Conservation (phyloP, 2,888 invertebrate species). For the Fragum sueziense region DNA sequence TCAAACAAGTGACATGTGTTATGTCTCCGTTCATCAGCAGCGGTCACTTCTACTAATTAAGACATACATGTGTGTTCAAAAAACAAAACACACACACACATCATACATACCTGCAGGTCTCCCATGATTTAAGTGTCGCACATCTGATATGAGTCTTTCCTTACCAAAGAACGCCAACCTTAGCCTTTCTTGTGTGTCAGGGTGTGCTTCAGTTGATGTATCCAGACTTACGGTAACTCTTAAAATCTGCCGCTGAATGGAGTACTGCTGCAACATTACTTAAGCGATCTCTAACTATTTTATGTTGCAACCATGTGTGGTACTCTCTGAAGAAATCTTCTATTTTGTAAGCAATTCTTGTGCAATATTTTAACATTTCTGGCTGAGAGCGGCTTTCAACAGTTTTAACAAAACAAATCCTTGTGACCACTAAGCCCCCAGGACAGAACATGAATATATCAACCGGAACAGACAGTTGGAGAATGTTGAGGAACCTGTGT, state of each 20-base stretch:
- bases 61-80: slow-evolving; percentile 30
- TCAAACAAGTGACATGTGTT: slow-evolving; percentile 40
- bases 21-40: slow-evolving; percentile 53
- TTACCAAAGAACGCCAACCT: slow-evolving; percentile 49
- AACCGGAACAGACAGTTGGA: slow-evolving; percentile 36
- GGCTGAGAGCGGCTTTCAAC: slow-evolving; percentile 17
- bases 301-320: slow-evolving; percentile 46
- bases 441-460: slow-evolving; percentile 47
- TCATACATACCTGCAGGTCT: slow-evolving; percentile 43
- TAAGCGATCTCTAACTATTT: slow-evolving; percentile 31
- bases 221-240: slow-evolving; percentile 50
- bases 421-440: slow-evolving; percentile 43
- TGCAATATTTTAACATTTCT: slow-evolving; percentile 36
- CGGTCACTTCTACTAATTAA: slow-evolving; percentile 31
- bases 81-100: too few species aligned
- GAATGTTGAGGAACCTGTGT: slow-evolving; percentile 17
- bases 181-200: slow-evolving; percentile 44
- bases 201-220: slow-evolving; percentile 32
- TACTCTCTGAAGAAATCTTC: slow-evolving; percentile 37
- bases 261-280: slow-evolving; percentile 29
- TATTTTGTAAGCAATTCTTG: slow-evolving; percentile 26
- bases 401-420: slow-evolving; percentile 27
- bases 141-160: slow-evolving; percentile 35
- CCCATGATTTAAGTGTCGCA: slow-evolving; percentile 47
- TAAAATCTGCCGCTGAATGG: slow-evolving; percentile 37